Base-by-base conservation (phyloP, 2,888 invertebrate genomes). In the Perizoma affinitatum region DNA sequence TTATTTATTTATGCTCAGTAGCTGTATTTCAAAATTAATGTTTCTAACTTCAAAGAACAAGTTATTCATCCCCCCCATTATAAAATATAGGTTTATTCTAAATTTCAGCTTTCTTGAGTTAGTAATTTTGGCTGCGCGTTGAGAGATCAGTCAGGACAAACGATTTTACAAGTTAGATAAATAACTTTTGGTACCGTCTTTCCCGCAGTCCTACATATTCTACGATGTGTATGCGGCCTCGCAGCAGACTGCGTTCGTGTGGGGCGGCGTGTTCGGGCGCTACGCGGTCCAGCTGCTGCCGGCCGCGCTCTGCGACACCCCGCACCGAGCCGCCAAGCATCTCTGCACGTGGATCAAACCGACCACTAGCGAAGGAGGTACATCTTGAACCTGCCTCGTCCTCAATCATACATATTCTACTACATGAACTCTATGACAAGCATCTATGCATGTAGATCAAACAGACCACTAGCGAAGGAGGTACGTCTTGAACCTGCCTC, bases 321-420 rank as follows among this genome's bases (percentile, higher is more conserved):
- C 98, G 63, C 99, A 99, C 84, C 94, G 97, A 74, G 96, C 98
- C 61, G 96, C 98, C 0, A 87, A 97, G 50, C 99, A 99, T 87
- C 93, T 99, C 50, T 98, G 50, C 98, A 4, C 92, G 84, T 95
- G 93, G 3, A 33, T 52, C 22, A 48, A 34, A 3, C 38, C 6
- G 46, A 38, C n/a, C 9, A 8, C 46, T 40, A 49, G 42, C 9
- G 54, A 56, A 10, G 46, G 61, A 54, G 57, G 54, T 57, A 41
- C 9, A n/a, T 42, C 5, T 9, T 10, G 7, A 4, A 7, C 7
- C 40, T 40, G 4, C 9, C 40, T 22, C 22, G 48, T 57, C 36
- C 45, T 2, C 82, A 94, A 94, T 90, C 93, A 52, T 94, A 91
- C 76, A 87, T 96, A 6, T 95, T 96, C 82, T 98, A 97, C 82